Base-by-base conservation (phyloP, 2,113 vertebrate genomes). In the Lepus timidus region DNA sequence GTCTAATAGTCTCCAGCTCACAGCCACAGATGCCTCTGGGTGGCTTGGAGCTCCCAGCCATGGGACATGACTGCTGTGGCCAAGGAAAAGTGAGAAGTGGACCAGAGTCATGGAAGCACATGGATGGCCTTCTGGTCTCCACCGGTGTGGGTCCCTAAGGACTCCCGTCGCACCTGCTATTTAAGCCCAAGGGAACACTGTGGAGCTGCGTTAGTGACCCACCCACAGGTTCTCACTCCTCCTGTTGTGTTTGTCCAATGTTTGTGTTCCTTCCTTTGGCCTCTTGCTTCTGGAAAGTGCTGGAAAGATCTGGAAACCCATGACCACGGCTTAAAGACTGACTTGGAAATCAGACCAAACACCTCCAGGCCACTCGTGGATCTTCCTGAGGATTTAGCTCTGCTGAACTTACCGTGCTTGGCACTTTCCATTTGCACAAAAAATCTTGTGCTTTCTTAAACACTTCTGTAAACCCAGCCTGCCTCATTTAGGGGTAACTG, bases 71-170 rank as follows among this genome's bases (percentile, higher is more conserved):
- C 9, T 52, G 1, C 27, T 29, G 31, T 1, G 10, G 33, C 10
- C 52, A 22, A 7, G 5, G 33, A 23, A 7, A 31, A 1, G 64
- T 2, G 52, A 89, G 36, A 39, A 8, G 4, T 39, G 25, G 31
- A 14, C 19, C 0, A 20, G 7, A 4, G 70, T 0, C 1, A 1
- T 1, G 0, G 13, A 79, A 83, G 51, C 11, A 23, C 62, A 12
- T 3, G 29, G 3, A 3, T 1, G 51, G 33, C 31, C 17, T 96
- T 83, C 39, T 22, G 31, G 20, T 27, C 55, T 51, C 67, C 1
- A 1, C 85, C 29, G 3, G 58, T 51, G 11, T 22, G 27, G 25
- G 20, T 31, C 22, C 74, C 55, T 75, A 58, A 68, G 23, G 33
- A 44, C 36, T 13, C n/a, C 4, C 4, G 19, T 44, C 49, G 39